phyloP scores from a whole-genome alignment of 2,888 invertebrate genomes.

The Cenopis cana region DNA sequence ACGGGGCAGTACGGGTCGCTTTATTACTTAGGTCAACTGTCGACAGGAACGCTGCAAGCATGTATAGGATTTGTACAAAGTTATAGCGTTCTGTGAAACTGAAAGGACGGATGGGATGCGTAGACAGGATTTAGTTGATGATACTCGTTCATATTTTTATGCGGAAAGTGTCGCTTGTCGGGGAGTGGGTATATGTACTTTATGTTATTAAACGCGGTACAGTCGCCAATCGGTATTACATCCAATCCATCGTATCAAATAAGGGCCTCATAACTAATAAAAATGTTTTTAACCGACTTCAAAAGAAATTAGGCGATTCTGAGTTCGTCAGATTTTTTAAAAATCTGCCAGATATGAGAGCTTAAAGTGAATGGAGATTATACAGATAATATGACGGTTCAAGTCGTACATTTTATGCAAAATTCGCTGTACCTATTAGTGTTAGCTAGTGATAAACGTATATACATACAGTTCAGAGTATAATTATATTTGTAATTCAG shows the following conservation, averaged over 20 bases:
- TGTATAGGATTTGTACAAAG: neutral
- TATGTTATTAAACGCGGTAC: neutral
- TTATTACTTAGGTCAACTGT: conserved; percentile 24
- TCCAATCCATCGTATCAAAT: neutral
- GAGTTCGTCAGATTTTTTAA: no score
- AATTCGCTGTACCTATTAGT: no score
- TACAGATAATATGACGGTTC: no score
- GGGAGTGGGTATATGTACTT: neutral
- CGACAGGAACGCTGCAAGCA: neutral
- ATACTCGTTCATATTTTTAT: conserved; percentile 12
- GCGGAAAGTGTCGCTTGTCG: conserved; percentile 1
- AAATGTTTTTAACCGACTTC: no score
- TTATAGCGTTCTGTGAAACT: neutral
- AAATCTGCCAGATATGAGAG: no score
- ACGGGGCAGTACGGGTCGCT: conserved; percentile 18
- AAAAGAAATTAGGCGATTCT: no score
- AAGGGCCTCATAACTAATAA: neutral
- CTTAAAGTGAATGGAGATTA: no score
- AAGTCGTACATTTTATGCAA: no score
- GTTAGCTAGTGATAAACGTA: no score
- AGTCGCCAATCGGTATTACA: no score
- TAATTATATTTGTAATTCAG: neutral
- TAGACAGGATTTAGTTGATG: neutral
- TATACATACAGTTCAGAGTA: no score
- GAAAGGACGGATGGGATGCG: neutral